phyloP scores from a whole-genome alignment of 2,888 invertebrate genomes.

The Synanthedon tipuliformis region DNA sequence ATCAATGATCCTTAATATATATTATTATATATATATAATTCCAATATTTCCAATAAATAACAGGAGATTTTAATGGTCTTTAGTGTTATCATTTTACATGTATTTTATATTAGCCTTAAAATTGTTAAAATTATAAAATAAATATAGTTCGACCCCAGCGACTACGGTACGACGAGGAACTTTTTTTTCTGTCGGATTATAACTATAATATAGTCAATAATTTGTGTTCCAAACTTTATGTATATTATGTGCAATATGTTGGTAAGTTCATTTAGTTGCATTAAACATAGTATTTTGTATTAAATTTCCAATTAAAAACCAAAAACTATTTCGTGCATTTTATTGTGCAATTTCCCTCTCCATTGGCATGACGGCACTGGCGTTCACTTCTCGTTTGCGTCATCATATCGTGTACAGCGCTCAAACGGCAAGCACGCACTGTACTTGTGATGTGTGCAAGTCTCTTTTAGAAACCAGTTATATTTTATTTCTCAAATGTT shows the following conservation, averaged over 20 bases:
- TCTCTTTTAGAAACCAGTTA: constrained; percentile 38
- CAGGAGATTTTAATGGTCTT: too few species aligned
- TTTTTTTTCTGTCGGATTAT: too few species aligned
- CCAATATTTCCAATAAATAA: too few species aligned
- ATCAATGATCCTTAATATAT: too few species aligned
- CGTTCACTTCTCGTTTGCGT: constrained; percentile 48
- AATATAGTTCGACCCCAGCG: too few species aligned
- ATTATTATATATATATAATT: too few species aligned
- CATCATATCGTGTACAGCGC: constrained; percentile 55
- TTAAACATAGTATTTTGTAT: background rate
- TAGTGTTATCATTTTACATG: too few species aligned
- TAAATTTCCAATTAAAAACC: constrained; percentile 2
- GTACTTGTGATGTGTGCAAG: constrained; percentile 32
- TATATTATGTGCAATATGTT: constrained; percentile 12
- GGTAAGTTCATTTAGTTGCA: background rate
- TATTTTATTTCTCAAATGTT: constrained; percentile 55
- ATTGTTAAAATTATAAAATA: too few species aligned
- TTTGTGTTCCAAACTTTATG: too few species aligned
- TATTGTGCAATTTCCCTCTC: constrained; percentile 11
- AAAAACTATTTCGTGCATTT: constrained; percentile 30
- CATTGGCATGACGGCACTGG: constrained; percentile 48
- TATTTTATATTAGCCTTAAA: too few species aligned
- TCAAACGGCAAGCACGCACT: constrained; percentile 53
- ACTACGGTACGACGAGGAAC: too few species aligned
- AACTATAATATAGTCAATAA: too few species aligned